Evolutionary conservation across 2,797 vertebrate species (phyloP).

Genomic region (Pseudopleuronectes americanus): DNA sequence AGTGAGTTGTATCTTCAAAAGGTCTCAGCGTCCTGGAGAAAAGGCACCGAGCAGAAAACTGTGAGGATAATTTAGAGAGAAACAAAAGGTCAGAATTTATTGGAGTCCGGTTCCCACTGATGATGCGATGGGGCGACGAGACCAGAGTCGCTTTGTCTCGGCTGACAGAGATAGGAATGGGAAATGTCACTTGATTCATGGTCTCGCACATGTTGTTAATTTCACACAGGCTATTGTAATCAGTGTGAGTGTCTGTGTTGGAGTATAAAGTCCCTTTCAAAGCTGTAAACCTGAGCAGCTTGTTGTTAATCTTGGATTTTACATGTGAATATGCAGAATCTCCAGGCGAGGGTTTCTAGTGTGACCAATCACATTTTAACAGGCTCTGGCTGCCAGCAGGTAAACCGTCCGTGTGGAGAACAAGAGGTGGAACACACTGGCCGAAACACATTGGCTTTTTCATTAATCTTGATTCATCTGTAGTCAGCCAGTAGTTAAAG

Average conservation of each 20-base stretch:
- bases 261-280: conserved; percentile 36
- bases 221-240: conserved; percentile 37
- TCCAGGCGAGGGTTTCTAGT: too few species aligned
- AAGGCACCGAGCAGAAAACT: conserved; percentile 37
- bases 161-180: conserved; percentile 17
- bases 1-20: conserved; percentile 20
- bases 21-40: conserved; percentile 5
- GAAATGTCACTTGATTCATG: conserved; percentile 52
- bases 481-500: too few species aligned
- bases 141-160: conserved; percentile 14
- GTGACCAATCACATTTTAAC: too few species aligned
- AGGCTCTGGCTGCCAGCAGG: too few species aligned
- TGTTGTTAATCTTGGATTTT: neutral
- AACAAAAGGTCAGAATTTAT: conserved; percentile 34
- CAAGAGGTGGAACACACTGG: too few species aligned
- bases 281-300: conserved; percentile 20
- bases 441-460: too few species aligned
- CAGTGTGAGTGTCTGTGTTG: conserved; percentile 7
- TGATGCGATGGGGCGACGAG: conserved; percentile 22
- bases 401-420: too few species aligned
- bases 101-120: conserved; percentile 13
- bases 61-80: conserved; percentile 23
- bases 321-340: too few species aligned
- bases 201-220: conserved; percentile 30
- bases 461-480: too few species aligned